Percentiles rank a stretch among this genome's conserved stretches.
Evolutionary conservation across 2,888 invertebrate species (phyloP).

Genomic region (Scaptodrosophila latifasciaeformis): DNA sequence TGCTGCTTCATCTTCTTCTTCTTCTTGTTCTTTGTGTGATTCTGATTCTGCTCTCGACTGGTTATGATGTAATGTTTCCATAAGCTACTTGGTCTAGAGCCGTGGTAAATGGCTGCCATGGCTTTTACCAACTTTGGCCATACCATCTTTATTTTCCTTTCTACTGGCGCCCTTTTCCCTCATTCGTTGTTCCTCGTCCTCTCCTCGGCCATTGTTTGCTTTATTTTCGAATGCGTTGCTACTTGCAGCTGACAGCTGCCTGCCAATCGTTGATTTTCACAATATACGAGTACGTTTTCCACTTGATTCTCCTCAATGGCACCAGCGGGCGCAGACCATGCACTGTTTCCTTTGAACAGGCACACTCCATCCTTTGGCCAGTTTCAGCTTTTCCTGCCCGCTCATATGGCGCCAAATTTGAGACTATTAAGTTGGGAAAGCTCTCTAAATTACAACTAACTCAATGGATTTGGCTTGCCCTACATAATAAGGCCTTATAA

Average conservation of each 20-base stretch:
- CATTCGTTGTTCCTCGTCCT: slow-evolving; percentile 16
- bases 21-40: too few species aligned
- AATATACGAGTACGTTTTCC: slow-evolving; percentile 54
- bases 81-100: slow-evolving; percentile 27
- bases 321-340: slow-evolving; percentile 14
- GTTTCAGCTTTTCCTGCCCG: slow-evolving; percentile 7
- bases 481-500: too few species aligned
- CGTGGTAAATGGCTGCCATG: not conserved
- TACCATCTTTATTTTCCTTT: not conserved
- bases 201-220: slow-evolving; percentile 50
- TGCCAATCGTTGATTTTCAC: slow-evolving; percentile 66
- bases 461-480: not conserved
- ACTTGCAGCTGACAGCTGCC: slow-evolving; percentile 63
- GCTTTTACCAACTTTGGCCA: not conserved
- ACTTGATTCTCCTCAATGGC: slow-evolving; percentile 53
- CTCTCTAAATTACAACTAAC: too few species aligned
- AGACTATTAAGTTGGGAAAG: too few species aligned
- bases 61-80: slow-evolving; percentile 65
- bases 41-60: slow-evolving; percentile 18
- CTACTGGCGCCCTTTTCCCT: slow-evolving; percentile 3
- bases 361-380: not conserved
- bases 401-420: not conserved
- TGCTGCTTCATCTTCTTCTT: not conserved
- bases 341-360: slow-evolving; percentile 4
- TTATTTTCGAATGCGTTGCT: slow-evolving; percentile 43